Conservation (phyloP, 2,888 invertebrate species). For the Priocnemis perturbator region DNA sequence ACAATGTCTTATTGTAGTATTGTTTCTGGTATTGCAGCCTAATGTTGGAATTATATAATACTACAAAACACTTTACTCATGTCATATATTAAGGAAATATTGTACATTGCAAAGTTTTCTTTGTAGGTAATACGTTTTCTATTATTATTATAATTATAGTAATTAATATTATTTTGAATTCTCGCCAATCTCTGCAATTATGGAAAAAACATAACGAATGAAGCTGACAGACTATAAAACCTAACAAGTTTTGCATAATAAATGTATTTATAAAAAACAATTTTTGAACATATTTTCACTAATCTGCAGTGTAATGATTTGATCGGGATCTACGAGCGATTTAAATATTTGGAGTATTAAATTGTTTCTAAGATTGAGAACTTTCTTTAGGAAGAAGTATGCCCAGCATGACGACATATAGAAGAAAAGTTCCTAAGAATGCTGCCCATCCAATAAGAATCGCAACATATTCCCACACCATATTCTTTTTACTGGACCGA, state of each 20-base stretch:
- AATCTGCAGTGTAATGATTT: too few relatives aligned
- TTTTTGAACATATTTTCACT: too few relatives aligned
- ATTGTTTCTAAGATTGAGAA: background rate
- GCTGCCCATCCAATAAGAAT: conserved; percentile 62
- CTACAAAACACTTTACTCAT: background rate
- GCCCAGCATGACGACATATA: conserved; percentile 57
- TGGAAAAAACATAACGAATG: conserved; percentile 1
- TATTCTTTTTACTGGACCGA: conserved; percentile 34
- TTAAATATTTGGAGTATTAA: conserved; percentile 1
- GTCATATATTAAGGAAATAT: background rate
- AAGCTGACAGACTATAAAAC: too few relatives aligned
- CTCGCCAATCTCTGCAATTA: conserved; percentile 3
- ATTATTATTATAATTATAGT: background rate
- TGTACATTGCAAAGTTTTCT: background rate
- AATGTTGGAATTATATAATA: background rate
- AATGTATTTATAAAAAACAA: conserved; percentile 58
- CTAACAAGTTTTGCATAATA: conserved; percentile 53
- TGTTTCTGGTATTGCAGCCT: background rate
- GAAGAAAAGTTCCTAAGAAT: conserved; percentile 51
- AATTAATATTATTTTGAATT: background rate
- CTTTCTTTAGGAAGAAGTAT: conserved; percentile 40
- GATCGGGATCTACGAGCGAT: too few relatives aligned
- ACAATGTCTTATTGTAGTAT: background rate
- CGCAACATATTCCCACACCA: conserved; percentile 58
- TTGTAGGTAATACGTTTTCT: background rate